These are phyloP conservation scores for Sebastes steindachneri DNA, from an alignment of 2,797 vertebrate species.

Conservation along the genomic window DNA sequence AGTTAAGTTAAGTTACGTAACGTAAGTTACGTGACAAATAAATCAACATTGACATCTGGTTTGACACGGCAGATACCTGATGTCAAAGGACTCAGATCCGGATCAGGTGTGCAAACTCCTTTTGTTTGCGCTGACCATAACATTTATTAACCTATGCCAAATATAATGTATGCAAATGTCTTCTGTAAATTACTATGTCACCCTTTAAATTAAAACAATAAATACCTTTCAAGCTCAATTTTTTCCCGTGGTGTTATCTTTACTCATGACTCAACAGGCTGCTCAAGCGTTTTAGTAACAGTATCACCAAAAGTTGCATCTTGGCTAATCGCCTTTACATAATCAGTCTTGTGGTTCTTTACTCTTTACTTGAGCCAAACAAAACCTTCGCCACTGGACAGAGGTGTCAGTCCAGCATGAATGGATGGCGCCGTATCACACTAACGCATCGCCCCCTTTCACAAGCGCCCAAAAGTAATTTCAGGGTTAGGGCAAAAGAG, in stretches of 20 bases:
- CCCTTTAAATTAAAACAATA: not conserved
- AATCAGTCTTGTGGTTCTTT: not conserved
- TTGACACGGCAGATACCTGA: too few relatives aligned
- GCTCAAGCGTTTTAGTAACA: not conserved
- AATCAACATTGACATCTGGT: too few relatives aligned
- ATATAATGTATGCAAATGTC: not conserved
- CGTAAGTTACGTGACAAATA: too few relatives aligned
- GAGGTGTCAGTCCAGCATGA: constrained; percentile 47
- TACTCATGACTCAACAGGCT: not conserved
- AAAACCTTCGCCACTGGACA: constrained; percentile 35
- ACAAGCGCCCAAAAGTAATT: constrained; percentile 77
- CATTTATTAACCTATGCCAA: not conserved
- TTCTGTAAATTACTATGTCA: not conserved
- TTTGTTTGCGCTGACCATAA: not conserved
- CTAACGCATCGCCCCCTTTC: constrained; percentile 60
- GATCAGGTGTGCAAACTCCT: not conserved
- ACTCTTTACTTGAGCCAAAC: constrained; percentile 2
- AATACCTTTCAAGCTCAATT: not conserved
- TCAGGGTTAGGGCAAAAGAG: constrained; percentile 77
- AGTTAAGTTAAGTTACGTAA: too few relatives aligned
- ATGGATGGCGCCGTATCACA: constrained; percentile 49
- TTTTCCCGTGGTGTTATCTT: not conserved
- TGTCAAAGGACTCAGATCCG: too few relatives aligned
- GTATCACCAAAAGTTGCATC: not conserved
- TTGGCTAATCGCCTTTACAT: constrained; percentile 11